phyloP scores from a whole-genome alignment of 2,888 invertebrate genomes.

The Polietes domitor region DNA sequence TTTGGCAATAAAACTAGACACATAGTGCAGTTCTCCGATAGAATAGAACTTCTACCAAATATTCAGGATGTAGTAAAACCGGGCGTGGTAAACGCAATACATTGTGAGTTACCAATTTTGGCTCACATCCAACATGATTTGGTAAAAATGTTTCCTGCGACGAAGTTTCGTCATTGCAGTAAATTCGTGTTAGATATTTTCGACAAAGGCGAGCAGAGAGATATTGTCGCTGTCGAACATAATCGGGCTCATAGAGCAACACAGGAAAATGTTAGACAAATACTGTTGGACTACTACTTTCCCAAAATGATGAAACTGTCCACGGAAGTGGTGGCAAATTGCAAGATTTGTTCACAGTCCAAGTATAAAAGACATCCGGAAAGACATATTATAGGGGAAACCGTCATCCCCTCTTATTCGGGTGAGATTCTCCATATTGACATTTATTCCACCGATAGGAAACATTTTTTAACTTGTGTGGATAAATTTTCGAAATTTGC shows the following conservation, averaged over 20 bases:
- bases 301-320: constrained; percentile 18
- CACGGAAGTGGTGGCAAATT: neutral
- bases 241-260: constrained; percentile 44
- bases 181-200: constrained; percentile 58
- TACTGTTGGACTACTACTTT: constrained; percentile 46
- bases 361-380: neutral
- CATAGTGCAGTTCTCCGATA: constrained; percentile 31
- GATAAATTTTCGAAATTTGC: too few species aligned
- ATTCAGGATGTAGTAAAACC: constrained; percentile 35
- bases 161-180: neutral
- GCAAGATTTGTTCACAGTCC: constrained; percentile 6
- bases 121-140: constrained; percentile 46
- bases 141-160: constrained; percentile 41
- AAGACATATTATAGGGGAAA: too few species aligned
- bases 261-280: constrained; percentile 29
- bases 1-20: constrained; percentile 37
- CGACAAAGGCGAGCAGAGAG: constrained; percentile 54
- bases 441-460: too few species aligned
- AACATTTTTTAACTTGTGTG: too few species aligned
- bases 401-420: too few species aligned
- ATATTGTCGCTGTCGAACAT: constrained; percentile 55
- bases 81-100: too few species aligned
- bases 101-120: too few species aligned
- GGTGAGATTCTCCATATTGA: too few species aligned
- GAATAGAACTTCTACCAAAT: constrained; percentile 30